Conservation (phyloP, 2,888 invertebrate species). For the Gonocerus acuteangulatus region DNA sequence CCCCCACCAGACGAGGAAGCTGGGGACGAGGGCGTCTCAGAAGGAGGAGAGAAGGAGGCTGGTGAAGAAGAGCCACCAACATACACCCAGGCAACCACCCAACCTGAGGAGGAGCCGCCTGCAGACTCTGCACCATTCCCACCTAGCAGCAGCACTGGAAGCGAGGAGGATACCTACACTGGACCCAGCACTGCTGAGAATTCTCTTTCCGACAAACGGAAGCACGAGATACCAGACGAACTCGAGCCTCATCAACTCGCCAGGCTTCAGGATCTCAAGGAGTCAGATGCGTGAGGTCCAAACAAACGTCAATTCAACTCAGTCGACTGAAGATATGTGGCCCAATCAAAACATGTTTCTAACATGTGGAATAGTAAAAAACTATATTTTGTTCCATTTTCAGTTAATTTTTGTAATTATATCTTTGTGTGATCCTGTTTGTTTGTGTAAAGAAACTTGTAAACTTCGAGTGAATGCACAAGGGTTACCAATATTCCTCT, state of each 20-base stretch:
- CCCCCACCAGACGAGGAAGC: slow-evolving; percentile 48
- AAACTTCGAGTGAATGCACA: slow-evolving; percentile 8
- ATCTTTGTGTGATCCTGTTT: too few relatives aligned
- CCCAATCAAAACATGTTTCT: slow-evolving; percentile 17
- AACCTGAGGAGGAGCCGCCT: slow-evolving; percentile 46
- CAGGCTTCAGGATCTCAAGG: slow-evolving; percentile 78
- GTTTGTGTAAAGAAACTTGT: neutral
- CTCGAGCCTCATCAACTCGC: slow-evolving; percentile 82
- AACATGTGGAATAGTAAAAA: neutral
- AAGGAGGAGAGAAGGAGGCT: slow-evolving; percentile 32
- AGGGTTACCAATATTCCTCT: neutral
- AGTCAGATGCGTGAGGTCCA: slow-evolving; percentile 67
- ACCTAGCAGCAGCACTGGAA: slow-evolving; percentile 59
- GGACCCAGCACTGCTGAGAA: slow-evolving; percentile 56
- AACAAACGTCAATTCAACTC: slow-evolving; percentile 18
- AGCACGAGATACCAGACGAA: slow-evolving; percentile 62
- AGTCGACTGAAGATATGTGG: slow-evolving; percentile 6
- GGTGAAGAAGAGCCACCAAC: slow-evolving; percentile 37
- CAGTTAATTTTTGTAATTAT: too few relatives aligned
- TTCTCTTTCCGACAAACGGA: slow-evolving; percentile 45
- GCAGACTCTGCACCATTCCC: slow-evolving; percentile 52
- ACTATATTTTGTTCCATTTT: neutral
- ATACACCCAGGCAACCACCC: slow-evolving; percentile 28
- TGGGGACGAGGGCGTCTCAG: slow-evolving; percentile 30
- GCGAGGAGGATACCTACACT: slow-evolving; percentile 48